These are phyloP conservation scores for Xylophagus ater DNA, from an alignment of 2,888 invertebrate species.

Conservation along the genomic window DNA sequence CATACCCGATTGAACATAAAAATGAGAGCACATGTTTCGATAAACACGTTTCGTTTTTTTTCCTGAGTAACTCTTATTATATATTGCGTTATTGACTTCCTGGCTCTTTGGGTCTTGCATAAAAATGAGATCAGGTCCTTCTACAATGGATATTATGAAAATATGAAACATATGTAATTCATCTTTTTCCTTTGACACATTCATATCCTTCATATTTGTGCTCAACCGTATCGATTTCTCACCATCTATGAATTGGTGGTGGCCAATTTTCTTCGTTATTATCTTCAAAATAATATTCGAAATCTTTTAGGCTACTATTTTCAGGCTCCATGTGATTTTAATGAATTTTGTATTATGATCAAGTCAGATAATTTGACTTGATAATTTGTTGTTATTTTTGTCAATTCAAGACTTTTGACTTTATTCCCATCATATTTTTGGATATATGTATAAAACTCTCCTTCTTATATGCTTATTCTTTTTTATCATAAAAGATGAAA, in stretches of 20 bases:
- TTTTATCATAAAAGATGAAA: too few relatives aligned
- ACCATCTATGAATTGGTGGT: not conserved
- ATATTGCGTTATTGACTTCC: constrained; percentile 3
- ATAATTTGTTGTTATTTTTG: too few relatives aligned
- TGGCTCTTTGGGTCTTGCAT: not conserved
- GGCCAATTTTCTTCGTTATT: too few relatives aligned
- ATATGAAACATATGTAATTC: constrained; percentile 10
- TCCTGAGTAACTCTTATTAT: too few relatives aligned
- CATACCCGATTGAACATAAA: too few relatives aligned
- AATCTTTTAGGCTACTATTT: constrained; percentile 4
- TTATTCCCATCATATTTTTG: constrained; percentile 7
- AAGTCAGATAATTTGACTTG: too few relatives aligned
- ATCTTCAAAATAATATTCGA: too few relatives aligned
- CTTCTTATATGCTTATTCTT: constrained; percentile 7
- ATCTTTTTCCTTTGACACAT: constrained; percentile 10
- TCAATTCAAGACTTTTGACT: not conserved
- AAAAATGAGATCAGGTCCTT: constrained; percentile 5
- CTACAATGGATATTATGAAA: constrained; percentile 3
- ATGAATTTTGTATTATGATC: constrained; percentile 9
- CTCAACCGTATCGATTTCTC: constrained; percentile 10
- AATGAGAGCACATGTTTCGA: too few relatives aligned
- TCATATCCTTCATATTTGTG: constrained; percentile 9
- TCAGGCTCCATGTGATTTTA: constrained; percentile 12
- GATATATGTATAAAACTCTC: constrained; percentile 7
- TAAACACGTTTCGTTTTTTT: too few relatives aligned